Conservation (phyloP, 1,140 invertebrate species). For the Steinernema khuongi region DNA sequence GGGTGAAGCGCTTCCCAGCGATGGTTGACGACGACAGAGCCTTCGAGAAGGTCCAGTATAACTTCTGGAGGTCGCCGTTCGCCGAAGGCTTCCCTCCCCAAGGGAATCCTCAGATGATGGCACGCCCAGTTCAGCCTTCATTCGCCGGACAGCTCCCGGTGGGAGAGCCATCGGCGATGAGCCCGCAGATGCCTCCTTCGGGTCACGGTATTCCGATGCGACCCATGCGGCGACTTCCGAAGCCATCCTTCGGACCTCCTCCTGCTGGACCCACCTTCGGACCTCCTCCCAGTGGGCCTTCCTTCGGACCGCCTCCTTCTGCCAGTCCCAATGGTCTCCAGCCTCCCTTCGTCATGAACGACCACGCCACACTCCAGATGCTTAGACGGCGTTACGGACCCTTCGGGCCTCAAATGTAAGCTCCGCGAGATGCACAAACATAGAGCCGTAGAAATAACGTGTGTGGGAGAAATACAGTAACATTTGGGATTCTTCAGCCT, state of each 20-base stretch:
- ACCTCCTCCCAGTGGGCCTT: too few species aligned
- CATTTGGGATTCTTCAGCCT: not conserved
- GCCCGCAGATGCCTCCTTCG: not conserved
- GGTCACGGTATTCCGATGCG: not conserved
- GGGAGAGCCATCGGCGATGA: not conserved
- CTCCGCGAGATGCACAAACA: not conserved
- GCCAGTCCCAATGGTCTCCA: not conserved
- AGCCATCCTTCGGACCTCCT: not conserved
- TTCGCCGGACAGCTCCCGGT: not conserved
- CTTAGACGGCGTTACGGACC: not conserved
- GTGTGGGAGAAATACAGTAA: too few species aligned
- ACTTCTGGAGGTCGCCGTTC: not conserved
- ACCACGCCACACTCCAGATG: not conserved
- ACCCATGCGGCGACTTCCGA: not conserved
- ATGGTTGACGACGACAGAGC: not conserved
- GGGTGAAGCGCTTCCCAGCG: not conserved
- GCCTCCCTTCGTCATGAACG: not conserved
- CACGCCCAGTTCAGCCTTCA: not conserved
- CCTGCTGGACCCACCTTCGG: too few species aligned
- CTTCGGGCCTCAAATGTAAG: conserved; percentile 7
- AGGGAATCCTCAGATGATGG: not conserved
- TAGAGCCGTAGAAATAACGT: too few species aligned
- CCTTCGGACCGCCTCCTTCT: too few species aligned
- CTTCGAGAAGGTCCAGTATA: not conserved
- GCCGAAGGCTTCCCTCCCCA: not conserved